Evolutionary conservation across 2,888 invertebrate genomes (phyloP).

Genomic region (Lutraria lutraria): DNA sequence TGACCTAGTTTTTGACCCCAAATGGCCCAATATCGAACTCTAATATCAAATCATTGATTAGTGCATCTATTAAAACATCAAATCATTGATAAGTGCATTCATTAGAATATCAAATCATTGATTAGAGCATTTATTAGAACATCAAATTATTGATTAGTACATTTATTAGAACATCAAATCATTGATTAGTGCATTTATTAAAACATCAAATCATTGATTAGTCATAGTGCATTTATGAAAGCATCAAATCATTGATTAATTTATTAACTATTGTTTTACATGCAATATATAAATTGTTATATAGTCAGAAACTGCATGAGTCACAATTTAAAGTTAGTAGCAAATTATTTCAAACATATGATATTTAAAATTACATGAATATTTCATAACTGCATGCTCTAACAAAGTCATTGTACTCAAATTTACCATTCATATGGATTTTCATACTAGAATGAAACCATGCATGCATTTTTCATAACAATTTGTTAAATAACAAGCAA

Average conservation of each 20-base stretch:
- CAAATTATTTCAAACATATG: neutral
- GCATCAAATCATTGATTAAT: neutral
- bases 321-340: constrained; percentile 7
- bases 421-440: neutral
- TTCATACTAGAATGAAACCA: neutral
- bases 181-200: too few species aligned
- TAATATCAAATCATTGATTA: too few species aligned
- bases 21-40: too few species aligned
- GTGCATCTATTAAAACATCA: too few species aligned
- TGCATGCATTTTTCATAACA: neutral
- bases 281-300: neutral
- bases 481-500: neutral
- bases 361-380: neutral
- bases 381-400: neutral
- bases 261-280: neutral
- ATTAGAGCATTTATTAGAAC: too few species aligned
- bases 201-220: too few species aligned
- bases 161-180: too few species aligned
- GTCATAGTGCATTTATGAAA: neutral
- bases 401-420: neutral
- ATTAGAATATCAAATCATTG: too few species aligned
- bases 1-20: too few species aligned
- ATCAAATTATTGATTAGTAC: too few species aligned
- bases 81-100: too few species aligned
- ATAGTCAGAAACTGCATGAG: neutral